Evolutionary conservation across 2,113 vertebrate species (phyloP), one percentile per base, ranked within the genome.

Genomic region (Clarias magur): DNA sequence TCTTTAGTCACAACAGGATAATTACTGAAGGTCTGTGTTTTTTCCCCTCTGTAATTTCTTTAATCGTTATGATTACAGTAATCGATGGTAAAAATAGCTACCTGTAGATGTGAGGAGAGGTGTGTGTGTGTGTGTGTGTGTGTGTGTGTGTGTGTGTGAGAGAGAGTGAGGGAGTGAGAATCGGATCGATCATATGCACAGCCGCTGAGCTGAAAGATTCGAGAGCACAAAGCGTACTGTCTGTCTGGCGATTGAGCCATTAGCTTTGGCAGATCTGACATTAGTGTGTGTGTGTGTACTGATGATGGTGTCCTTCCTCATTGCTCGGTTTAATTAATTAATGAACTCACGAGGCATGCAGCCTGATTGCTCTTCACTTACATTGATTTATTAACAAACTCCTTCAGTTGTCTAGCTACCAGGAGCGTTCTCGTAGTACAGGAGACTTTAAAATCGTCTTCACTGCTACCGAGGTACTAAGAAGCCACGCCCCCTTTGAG

Each of bases 11-110:
- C 42, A 84, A 85, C 30, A 56, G 30, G 13, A 72, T 60, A 60
- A 75, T 85, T 60, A n/a, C 54, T 73, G 27, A 84, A 19, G 21
- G 4, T n/a, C 42, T 57, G 6, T 11, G 4, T 5, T 7, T 53
- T 12, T 17, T 84, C 19, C 23, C 25, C 30, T 25, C 27, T 85
- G 8, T 75, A 59, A 72, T 38, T 84, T 73, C 13, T 82, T 19
- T 63, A 25, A 72, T 75, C 1, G 53, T 15, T 76, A 73, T 87
- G 27, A 57, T 83, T 83, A 83, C 53, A 57, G 82, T 72, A 70
- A 83, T 83, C 72, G 82, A 53, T 73, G 11, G 19, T 62, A 75
- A 81, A 63, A 75, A 82, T 25, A 54, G 38, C 59, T 63, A 60
- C 57, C 59, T 87, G 70, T 80, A 83, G 59, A 83, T 0, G 42